Base-by-base conservation (phyloP, 64 coral and sea anemone genomes). In the Actinia equina region DNA sequence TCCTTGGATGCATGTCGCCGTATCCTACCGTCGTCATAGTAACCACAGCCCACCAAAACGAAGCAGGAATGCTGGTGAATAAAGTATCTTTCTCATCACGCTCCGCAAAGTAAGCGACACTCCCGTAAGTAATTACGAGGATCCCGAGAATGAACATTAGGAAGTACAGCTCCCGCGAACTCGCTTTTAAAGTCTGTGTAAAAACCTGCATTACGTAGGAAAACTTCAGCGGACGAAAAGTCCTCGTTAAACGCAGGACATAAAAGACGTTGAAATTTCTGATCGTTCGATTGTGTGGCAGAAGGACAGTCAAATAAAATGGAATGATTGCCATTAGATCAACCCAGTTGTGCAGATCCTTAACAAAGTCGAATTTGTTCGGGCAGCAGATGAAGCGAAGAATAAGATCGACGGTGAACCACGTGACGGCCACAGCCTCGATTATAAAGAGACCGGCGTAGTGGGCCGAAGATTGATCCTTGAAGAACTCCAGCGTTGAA, bases 21-120 rank as follows among this genome's bases (percentile, higher is more conserved):
- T 99, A 99, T 16, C 97, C 97, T 12, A 99, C 97, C 8, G 97
- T 99, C 78, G 97, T 99, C 97, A 99, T 99, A 86, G 97, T 99
- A 86, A 99, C 97, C 9, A 99, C 74, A 7, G 97, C 90, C 86
- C 94, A 99, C 97, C 97, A 99, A 74, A 99, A 99, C 43, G 97
- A 87, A 42, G 82, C 88, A 18, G 97, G 97, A 64, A 99, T 99
- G 43, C 81, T 95, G 15, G 90, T 85, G 52, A 95, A 99, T 54
- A 89, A 58, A 22, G 95, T 83, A 49, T 88, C 71, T 30, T 83
- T 17, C 0, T 82, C 65, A 52, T 83, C 86, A 11, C 96, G 89
- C 84, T 99, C 97, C 30, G 93, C 91, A 81, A 92, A 99, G 55
- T 95, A 99, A 8, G 91, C 93, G 23, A 95, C 86, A 69, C 90